Percentiles rank a stretch among this genome's conserved stretches.
Evolutionary conservation across 2,113 vertebrate genomes (phyloP).

Genomic region (Sapajus apella): DNA sequence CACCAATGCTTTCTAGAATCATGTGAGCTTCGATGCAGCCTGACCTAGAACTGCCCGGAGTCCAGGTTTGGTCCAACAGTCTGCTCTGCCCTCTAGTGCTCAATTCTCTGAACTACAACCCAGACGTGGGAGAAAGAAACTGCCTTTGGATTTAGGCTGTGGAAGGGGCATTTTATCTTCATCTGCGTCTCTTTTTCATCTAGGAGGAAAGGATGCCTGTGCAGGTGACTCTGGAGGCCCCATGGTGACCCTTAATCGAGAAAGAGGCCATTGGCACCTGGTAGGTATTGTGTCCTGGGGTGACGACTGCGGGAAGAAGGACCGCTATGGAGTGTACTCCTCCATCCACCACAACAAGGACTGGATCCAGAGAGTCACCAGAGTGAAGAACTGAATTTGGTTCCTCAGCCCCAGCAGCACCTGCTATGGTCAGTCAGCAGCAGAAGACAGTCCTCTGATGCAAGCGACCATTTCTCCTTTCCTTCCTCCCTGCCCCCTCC

Average conservation of each 20-base stretch:
- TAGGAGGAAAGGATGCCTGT: slow-evolving; percentile 84
- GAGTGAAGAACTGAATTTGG: slow-evolving; percentile 51
- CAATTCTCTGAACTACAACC: slow-evolving; percentile 14
- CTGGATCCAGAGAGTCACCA: slow-evolving; percentile 79
- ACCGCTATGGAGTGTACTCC: slow-evolving; percentile 83
- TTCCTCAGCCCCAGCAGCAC: not conserved
- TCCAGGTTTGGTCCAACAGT: not conserved
- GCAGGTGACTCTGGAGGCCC: slow-evolving; percentile 84
- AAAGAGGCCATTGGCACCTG: slow-evolving; percentile 77
- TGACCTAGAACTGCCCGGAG: not conserved
- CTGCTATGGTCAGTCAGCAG: not conserved
- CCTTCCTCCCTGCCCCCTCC: not conserved
- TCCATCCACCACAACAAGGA: slow-evolving; percentile 64
- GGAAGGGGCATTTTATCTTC: not conserved
- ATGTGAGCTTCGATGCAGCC: not conserved
- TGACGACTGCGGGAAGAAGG: slow-evolving; percentile 79
- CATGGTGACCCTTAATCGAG: slow-evolving; percentile 76
- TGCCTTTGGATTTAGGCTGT: not conserved
- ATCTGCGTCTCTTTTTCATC: not conserved
- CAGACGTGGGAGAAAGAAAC: not conserved
- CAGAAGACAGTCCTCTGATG: not conserved
- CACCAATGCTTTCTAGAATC: not conserved
- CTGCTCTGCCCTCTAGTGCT: slow-evolving; percentile 53
- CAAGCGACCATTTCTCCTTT: not conserved
- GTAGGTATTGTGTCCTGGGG: slow-evolving; percentile 84